A percentile compares a stretch with the other conserved stretches of the same genome.
phyloP scores from a whole-genome alignment of 53 echinoderm and acorn worm genomes.

The Holothuria scabra region DNA sequence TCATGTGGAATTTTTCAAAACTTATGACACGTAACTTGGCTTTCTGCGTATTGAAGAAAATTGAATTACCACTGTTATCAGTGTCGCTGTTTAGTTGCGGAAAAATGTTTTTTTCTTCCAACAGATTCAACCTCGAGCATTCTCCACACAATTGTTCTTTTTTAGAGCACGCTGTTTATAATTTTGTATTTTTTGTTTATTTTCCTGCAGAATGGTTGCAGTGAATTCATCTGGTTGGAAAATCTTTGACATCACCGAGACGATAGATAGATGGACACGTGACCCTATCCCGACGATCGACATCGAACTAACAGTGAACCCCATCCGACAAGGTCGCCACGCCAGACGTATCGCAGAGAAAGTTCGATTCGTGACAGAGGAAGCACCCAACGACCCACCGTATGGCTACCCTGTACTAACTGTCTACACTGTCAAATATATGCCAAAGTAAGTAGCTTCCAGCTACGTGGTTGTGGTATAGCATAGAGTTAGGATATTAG shows the following conservation, averaged over 20 bases:
- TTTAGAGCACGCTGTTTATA: too few relatives aligned
- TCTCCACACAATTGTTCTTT: too few relatives aligned
- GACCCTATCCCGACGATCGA: neutral
- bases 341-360: slow-evolving; percentile 76
- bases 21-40: too few relatives aligned
- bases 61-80: too few relatives aligned
- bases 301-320: slow-evolving; percentile 32
- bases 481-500: too few relatives aligned
- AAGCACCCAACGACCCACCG: slow-evolving; percentile 55
- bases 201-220: slow-evolving; percentile 64
- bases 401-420: slow-evolving; percentile 70
- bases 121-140: too few relatives aligned
- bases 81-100: too few relatives aligned
- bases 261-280: slow-evolving; percentile 31
- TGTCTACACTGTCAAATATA: slow-evolving; percentile 88
- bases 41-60: too few relatives aligned
- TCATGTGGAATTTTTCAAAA: too few relatives aligned
- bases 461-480: too few relatives aligned
- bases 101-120: too few relatives aligned
- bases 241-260: slow-evolving; percentile 84
- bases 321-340: slow-evolving; percentile 51
- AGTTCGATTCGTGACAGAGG: slow-evolving; percentile 72
- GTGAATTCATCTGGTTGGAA: slow-evolving; percentile 81
- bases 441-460: slow-evolving; percentile 92
- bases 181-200: neutral